phyloP scores from a whole-genome alignment of 1,140 invertebrate genomes.

The Acromyrmex heyeri region DNA sequence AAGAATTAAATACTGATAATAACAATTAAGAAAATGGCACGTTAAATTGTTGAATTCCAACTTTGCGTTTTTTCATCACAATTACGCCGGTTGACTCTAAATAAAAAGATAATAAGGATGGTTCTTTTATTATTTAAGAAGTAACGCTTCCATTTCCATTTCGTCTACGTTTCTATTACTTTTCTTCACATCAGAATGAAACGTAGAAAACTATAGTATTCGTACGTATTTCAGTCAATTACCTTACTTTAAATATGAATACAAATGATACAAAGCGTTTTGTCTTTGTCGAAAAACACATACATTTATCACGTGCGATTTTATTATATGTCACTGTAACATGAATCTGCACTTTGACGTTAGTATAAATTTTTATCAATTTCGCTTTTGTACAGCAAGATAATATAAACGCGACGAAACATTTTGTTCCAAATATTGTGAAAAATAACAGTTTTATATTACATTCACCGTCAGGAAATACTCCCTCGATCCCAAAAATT shows the following conservation, averaged over 20 bases:
- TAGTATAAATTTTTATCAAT: conserved; percentile 55
- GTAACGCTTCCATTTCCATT: neutral
- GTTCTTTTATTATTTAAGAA: neutral
- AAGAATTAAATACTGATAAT: too few relatives aligned
- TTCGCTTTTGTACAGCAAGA: neutral
- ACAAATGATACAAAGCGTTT: conserved; percentile 20
- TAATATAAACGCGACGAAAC: conserved; percentile 18
- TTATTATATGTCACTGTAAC: conserved; percentile 49
- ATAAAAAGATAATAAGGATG: neutral
- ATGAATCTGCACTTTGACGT: conserved; percentile 43
- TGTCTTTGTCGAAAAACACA: conserved; percentile 20
- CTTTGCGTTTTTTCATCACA: too few relatives aligned
- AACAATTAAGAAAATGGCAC: too few relatives aligned
- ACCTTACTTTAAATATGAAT: neutral
- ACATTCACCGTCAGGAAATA: neutral
- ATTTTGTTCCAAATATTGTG: conserved; percentile 45
- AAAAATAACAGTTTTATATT: conserved; percentile 45
- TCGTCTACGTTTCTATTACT: neutral
- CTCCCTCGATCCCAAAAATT: conserved; percentile 24
- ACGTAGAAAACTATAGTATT: neutral
- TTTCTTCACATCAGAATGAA: neutral
- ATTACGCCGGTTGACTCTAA: too few relatives aligned
- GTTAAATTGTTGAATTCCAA: too few relatives aligned
- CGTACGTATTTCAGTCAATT: neutral
- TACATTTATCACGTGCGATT: conserved; percentile 29